Base-by-base conservation (phyloP, 2,888 invertebrate species). In the Apodemia hepburni region DNA sequence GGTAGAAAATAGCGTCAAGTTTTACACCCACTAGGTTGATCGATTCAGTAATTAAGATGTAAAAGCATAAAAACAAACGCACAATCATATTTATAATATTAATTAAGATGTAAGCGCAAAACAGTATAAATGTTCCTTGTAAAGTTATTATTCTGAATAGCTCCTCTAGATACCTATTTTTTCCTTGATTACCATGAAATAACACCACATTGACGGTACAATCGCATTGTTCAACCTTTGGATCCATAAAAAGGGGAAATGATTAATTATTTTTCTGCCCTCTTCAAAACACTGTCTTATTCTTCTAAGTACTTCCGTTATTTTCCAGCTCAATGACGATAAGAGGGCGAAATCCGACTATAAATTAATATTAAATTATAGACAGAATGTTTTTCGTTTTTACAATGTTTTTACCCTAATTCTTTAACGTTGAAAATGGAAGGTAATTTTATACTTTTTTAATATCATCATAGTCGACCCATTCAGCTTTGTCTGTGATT, bases 241-340 rank as follows among this genome's bases (percentile, higher is more conserved):
- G 80, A 80, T 78, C 75, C 77, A 85, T 83, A 83, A 88, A 88
- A 85, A 87, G 82, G 42, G 78, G 73, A 79, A 81, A 88, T 90
- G 90, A 91, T 91, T 89, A 91, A 91, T 91, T 87, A 86, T 87
- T 87, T 82, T 79, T 77, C 79, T 85, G 84, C 87, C 88, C 89
- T 88, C 88, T 88, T 89, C 85, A 87, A 89, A 91, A 91, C 84
- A 89, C 81, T 81, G 87, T 81, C 83, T 86, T 85, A 84, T 87
- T 85, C 87, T 85, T 86, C 83, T 87, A 87, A 90, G 87, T 78
- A 89, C 88, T 87, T 90, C 89, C 90, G 87, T 81, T 87, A 90
- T 91, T 91, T 91, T 91, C 88, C 88, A 81, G 84, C 81, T 84
- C 87, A 84, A 84, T 87, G 86, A 80, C 83, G 82, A 78, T 81